These are phyloP conservation scores for Drymodes brunneopygia DNA, from an alignment of 2,113 vertebrate genomes.

Conservation along the genomic window DNA sequence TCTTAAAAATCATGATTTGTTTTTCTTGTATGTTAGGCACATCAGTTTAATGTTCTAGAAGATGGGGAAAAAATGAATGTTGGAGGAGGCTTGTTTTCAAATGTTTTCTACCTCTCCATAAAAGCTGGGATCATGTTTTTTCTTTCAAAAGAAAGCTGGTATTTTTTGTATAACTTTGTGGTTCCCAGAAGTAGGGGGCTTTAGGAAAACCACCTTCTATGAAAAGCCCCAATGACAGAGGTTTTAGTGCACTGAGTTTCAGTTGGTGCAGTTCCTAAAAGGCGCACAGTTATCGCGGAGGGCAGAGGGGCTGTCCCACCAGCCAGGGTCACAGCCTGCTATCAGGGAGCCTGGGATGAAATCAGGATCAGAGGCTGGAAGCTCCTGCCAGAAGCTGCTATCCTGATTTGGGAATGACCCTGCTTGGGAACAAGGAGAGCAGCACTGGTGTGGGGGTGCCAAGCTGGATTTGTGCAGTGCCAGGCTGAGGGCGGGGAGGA, in stretches of 20 bases:
- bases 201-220: not conserved
- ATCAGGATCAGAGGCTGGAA: not conserved
- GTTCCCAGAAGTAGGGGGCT: not conserved
- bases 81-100: not conserved
- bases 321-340: not conserved
- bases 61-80: not conserved
- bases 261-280: not conserved
- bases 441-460: not conserved
- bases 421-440: accelerated
- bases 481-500: not conserved
- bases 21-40: not conserved
- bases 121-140: not conserved
- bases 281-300: accelerated
- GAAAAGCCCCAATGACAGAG: not conserved
- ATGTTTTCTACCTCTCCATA: not conserved
- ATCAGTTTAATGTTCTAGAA: not conserved
- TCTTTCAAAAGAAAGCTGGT: not conserved
- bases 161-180: not conserved
- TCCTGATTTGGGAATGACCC: accelerated
- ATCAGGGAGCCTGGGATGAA: not conserved
- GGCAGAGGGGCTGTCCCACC: accelerated
- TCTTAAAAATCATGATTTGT: not conserved
- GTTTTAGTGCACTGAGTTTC: not conserved
- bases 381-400: not conserved
- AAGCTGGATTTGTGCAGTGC: accelerated